Evolutionary conservation across 1,140 invertebrate genomes (phyloP), one percentile per base, ranked within the genome.

Genomic region (Nautilus pompilius): DNA sequence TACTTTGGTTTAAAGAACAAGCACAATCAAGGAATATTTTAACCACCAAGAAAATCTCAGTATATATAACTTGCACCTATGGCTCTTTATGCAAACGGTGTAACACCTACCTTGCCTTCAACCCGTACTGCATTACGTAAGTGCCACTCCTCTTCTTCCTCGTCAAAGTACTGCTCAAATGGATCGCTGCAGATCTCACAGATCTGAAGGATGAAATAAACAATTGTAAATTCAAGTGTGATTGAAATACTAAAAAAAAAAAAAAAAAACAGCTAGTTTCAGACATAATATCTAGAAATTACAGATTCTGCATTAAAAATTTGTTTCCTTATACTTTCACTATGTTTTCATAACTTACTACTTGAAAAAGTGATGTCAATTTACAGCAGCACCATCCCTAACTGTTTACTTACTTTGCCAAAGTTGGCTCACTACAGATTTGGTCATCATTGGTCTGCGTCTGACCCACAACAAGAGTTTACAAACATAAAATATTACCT

Each of bases 61-160:
- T 33, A 29, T 15, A 26, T 58, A 28, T 41, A 17, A 49, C 2
- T 15, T 17, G 29, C 5, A 34, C 53, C n/a, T 34, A 28, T 58
- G 20, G 28, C n/a, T 10, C 22, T 60, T 30, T n/a, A 20, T 1
- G 28, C 46, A 5, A 26, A 13, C 22, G 24, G 15, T 53, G 32
- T 28, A 45, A 45, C 30, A 46, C 62, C 29, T 61, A 79, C 78
- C 72, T 89, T 89, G 1, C 87, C 89, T 36, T 94, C 89, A 41
- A 90, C 87, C 24, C 86, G 82, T 4, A 96, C 84, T 0, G 95
- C 92, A 75, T 93, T 90, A 60, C 89, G 86, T 6, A 98, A 83
- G 77, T 96, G 92, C 96, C 96, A 99, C 78, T 96, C 95, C 80
- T 98, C 95, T 58, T 90, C 89, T 73, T 98, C 95, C 82, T 98